Conservation (phyloP, 1,140 invertebrate genomes). For the Zaprionus kolodkinae region DNA sequence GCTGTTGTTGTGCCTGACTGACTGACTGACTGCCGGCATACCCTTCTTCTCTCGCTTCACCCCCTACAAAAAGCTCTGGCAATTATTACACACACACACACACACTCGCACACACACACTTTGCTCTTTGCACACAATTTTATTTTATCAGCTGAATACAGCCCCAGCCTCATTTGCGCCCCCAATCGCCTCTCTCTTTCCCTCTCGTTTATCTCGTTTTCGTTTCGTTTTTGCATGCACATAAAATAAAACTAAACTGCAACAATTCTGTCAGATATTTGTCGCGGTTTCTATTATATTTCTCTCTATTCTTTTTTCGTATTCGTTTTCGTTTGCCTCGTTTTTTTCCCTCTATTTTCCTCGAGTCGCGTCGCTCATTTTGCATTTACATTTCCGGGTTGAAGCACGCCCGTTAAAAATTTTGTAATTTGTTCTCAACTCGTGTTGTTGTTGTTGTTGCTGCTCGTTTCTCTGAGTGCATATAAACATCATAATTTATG, state of each 20-base stretch:
- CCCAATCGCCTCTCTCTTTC: background rate
- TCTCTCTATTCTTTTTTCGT: slow-evolving; percentile 11
- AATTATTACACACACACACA: slow-evolving; percentile 63
- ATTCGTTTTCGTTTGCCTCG: background rate
- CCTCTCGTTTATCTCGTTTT: slow-evolving; percentile 57
- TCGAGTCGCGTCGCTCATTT: slow-evolving; percentile 21
- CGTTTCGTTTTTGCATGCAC: slow-evolving; percentile 76
- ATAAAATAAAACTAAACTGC: slow-evolving; percentile 68
- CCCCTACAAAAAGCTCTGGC: slow-evolving; percentile 58
- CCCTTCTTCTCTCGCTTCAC: background rate
- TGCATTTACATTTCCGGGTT: slow-evolving; percentile 59
- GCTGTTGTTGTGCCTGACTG: slow-evolving; percentile 25
- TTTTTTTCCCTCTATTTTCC: background rate
- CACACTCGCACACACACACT: slow-evolving; percentile 15
- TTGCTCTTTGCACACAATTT: slow-evolving; percentile 53
- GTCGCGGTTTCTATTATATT: slow-evolving; percentile 30
- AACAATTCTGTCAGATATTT: slow-evolving; percentile 48
- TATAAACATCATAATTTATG: slow-evolving; percentile 54
- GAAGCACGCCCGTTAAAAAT: slow-evolving; percentile 38
- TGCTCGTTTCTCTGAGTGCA: slow-evolving; percentile 17
- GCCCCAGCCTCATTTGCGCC: background rate
- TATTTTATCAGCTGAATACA: slow-evolving; percentile 78
- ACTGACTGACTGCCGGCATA: slow-evolving; percentile 31
- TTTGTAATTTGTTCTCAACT: slow-evolving; percentile 26
- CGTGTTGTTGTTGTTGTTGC: slow-evolving; percentile 20